Conservation (phyloP, 2,888 invertebrate genomes). For the Coronaproctus castanopsis region DNA sequence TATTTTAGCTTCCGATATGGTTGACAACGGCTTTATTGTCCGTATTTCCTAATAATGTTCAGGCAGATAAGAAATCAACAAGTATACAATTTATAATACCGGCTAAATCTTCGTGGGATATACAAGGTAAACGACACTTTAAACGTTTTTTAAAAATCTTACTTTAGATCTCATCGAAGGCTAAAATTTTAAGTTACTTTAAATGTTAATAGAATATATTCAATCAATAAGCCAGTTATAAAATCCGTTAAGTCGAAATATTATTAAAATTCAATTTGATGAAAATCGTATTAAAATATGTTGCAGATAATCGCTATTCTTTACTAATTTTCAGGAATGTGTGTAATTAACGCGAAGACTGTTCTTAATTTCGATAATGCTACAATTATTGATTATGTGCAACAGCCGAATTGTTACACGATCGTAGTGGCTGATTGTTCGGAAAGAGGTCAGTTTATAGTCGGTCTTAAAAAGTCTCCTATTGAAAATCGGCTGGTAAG, state of each 20-base stretch:
- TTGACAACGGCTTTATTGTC: conserved; percentile 21
- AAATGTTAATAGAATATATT: background rate
- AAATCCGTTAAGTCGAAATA: background rate
- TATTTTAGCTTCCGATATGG: conserved; percentile 21
- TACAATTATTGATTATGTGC: conserved; percentile 15
- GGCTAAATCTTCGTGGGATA: conserved; percentile 20
- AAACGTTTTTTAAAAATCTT: background rate
- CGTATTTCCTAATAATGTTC: conserved; percentile 21
- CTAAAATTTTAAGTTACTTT: no score
- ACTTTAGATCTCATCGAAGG: no score
- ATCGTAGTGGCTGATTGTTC: conserved; percentile 23
- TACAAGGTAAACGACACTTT: conserved; percentile 18
- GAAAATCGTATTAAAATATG: no score
- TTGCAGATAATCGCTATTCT: no score
- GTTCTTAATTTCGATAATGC: conserved; percentile 22
- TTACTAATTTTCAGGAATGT: conserved; percentile 20
- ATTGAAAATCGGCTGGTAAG: conserved; percentile 18
- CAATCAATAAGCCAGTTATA: background rate
- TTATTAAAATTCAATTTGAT: background rate
- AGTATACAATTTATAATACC: conserved; percentile 18
- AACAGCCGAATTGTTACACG: conserved; percentile 19
- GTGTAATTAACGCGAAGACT: conserved; percentile 20
- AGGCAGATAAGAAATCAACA: conserved; percentile 20
- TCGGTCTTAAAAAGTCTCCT: conserved; percentile 20
- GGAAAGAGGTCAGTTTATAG: conserved; percentile 19